Evolutionary conservation across 2,888 invertebrate genomes (phyloP), one percentile per base, ranked within the genome.

Genomic region (Drosophila quinaria): DNA sequence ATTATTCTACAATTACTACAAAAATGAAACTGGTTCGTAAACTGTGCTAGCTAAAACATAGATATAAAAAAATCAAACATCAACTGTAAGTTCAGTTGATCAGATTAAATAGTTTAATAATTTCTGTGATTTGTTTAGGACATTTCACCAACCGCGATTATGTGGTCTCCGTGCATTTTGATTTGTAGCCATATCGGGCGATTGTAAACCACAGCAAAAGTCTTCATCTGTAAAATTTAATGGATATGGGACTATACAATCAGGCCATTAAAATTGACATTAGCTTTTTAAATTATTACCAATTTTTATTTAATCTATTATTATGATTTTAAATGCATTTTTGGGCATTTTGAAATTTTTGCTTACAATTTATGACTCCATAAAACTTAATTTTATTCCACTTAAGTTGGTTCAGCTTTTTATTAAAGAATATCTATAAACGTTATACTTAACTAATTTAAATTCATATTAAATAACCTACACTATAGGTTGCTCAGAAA

Each of bases 181-280:
- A 92, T 95, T 95, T 93, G 95, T 94, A 93, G 96, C 96, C 94
- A 94, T 95, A 94, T 95, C 95, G 91, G 96, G 96, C 92, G 96
- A 95, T 91, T 95, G 95, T 93, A 96, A 95, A 93, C 96, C 96
- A 94, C 96, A 96, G 95, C 96, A 96, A 94, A 96, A 96, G 94
- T 96, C 96, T 93, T 96, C 96, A 96, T 96, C 96, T 96, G 96
- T 93, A 96, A 92, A 87, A 91, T 80, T 67, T 46, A 77, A 73
- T 72, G 29, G 35, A 73, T 35, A 68, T 69, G n/a, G 6, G 33
- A 31, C 47, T 62, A 49, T 78, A 78, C 62, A 78, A 54, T 35
- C n/a, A 15, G 19, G 33, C 59, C 60, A 4, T 19, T 19, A 11
- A 51, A 22, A 37, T 33, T 2, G 15, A 33, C 47, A 63, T 22